phyloP scores from a whole-genome alignment of 2,113 vertebrate species.

The Vicugna pacos region DNA sequence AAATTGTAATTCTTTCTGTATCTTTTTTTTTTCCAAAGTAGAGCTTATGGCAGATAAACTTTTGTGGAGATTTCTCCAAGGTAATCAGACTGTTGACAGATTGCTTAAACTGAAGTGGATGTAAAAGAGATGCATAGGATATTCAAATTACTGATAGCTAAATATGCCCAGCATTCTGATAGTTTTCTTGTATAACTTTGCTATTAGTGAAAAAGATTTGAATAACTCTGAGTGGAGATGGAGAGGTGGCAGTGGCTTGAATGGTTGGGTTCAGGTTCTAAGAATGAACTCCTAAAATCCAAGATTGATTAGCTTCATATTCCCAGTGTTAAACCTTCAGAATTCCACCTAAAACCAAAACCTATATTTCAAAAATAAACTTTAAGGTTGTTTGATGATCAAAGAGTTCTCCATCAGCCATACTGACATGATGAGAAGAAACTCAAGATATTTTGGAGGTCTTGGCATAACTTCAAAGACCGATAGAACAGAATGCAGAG shows the following conservation, averaged over 20 bases:
- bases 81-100: not conserved
- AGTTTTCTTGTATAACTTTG: not conserved
- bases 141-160: conserved; percentile 21
- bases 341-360: conserved; percentile 48
- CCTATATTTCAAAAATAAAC: conserved; percentile 42
- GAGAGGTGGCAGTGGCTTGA: not conserved
- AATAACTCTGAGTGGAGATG: not conserved
- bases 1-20: conserved; percentile 13
- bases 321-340: not conserved
- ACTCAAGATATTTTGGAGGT: conserved; percentile 62
- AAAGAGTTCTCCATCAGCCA: conserved; percentile 63
- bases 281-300: conserved; percentile 34
- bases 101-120: conserved; percentile 7
- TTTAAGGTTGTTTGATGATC: conserved; percentile 47
- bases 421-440: conserved; percentile 60
- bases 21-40: not conserved
- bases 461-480: conserved; percentile 71
- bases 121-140: not conserved
- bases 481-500: conserved; percentile 60
- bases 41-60: not conserved
- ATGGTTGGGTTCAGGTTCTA: conserved; percentile 13
- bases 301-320: conserved; percentile 46
- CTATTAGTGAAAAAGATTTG: conserved; percentile 5
- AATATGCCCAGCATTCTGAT: not conserved
- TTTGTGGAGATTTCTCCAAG: not conserved